Percentiles rank a stretch among this genome's conserved stretches.
Conservation (phyloP, 2,113 vertebrate genomes). For the Cromileptes altivelis region DNA sequence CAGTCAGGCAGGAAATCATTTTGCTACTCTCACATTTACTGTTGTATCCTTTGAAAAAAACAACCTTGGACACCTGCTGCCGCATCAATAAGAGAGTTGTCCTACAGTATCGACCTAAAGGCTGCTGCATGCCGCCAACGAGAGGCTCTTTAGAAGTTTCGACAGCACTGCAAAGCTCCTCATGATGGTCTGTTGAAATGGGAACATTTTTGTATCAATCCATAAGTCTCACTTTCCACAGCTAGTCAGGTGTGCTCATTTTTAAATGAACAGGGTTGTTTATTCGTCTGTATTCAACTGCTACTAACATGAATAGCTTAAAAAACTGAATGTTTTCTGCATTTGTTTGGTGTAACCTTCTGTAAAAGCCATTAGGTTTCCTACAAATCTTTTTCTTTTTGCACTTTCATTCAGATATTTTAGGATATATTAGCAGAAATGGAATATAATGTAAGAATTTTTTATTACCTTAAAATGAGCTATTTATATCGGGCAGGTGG, state of each 20-base stretch:
- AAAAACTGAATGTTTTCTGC: neutral
- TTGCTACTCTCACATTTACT: conserved; percentile 20
- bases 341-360: neutral
- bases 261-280: neutral
- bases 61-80: conserved; percentile 22
- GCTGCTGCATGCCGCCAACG: neutral
- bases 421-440: too few species aligned
- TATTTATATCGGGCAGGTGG: too few species aligned
- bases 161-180: neutral
- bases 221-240: neutral
- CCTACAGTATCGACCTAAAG: neutral
- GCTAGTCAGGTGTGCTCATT: neutral
- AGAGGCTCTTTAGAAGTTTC: neutral
- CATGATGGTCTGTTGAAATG: neutral
- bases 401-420: neutral
- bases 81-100: conserved; percentile 10
- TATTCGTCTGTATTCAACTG: neutral
- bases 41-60: conserved; percentile 13
- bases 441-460: too few species aligned
- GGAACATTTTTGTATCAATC: neutral
- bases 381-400: neutral
- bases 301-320: neutral
- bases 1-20: conserved; percentile 14
- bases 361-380: neutral
- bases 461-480: too few species aligned